These are phyloP conservation scores for Dendroctonus valens DNA, from an alignment of 1,140 invertebrate species.

Conservation along the genomic window DNA sequence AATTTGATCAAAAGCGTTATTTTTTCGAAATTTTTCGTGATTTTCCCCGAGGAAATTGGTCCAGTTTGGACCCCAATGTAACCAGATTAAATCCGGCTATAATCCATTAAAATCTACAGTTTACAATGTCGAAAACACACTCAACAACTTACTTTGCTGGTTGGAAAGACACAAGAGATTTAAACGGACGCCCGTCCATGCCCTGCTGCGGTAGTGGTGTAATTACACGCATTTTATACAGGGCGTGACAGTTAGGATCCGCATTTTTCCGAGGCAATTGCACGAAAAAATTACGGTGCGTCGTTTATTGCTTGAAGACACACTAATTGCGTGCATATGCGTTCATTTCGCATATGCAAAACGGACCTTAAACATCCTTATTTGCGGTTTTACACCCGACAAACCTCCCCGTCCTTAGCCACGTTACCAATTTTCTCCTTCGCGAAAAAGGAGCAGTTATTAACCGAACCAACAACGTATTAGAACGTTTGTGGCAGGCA, in stretches of 20 bases:
- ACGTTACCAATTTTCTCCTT: conserved; percentile 4
- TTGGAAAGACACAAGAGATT: too few relatives aligned
- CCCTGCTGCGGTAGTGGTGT: neutral
- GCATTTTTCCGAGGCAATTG: conserved; percentile 14
- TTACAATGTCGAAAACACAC: too few relatives aligned
- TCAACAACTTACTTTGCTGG: too few relatives aligned
- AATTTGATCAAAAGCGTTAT: too few relatives aligned
- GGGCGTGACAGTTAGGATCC: conserved; percentile 5
- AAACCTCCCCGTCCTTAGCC: neutral
- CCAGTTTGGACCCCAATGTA: too few relatives aligned
- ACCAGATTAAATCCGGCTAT: too few relatives aligned
- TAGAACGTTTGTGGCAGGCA: too few relatives aligned
- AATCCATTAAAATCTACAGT: too few relatives aligned
- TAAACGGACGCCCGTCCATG: too few relatives aligned
- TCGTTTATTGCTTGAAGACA: conserved; percentile 9
- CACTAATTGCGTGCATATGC: conserved; percentile 11
- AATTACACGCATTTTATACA: conserved; percentile 15
- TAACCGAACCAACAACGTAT: neutral
- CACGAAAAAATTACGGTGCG: conserved; percentile 10
- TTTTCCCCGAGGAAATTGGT: too few relatives aligned
- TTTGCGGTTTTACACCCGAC: conserved; percentile 10
- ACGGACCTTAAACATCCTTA: neutral
- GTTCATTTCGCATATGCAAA: conserved; percentile 5
- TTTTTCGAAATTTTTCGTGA: too few relatives aligned
- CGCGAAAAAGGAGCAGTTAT: neutral